Evolutionary conservation across 2,113 vertebrate genomes (phyloP).

Genomic region (Ptyas mucosa): DNA sequence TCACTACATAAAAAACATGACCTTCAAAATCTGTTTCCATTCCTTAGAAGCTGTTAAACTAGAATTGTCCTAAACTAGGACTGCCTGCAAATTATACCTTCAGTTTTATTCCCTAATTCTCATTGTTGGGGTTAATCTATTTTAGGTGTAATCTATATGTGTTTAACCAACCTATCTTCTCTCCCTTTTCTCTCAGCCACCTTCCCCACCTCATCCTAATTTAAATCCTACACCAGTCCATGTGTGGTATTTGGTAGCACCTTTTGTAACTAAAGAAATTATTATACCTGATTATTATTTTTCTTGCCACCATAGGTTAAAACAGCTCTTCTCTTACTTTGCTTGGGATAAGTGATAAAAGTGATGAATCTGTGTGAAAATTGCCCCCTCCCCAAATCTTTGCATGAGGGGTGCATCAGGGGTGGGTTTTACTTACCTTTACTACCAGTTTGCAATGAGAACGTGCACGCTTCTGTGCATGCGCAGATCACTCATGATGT

Average conservation of each 20-base stretch:
- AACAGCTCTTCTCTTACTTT: background rate
- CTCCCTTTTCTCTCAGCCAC: background rate
- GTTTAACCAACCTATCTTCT: background rate
- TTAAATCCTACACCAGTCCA: background rate
- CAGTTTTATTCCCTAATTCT: background rate
- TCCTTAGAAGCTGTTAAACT: background rate
- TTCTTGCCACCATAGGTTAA: background rate
- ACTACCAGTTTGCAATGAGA: no score
- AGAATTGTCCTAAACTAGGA: background rate
- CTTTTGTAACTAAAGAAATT: background rate
- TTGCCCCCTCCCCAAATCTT: background rate
- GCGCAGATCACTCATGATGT: no score
- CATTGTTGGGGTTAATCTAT: background rate
- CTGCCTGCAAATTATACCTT: background rate
- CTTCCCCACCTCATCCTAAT: background rate
- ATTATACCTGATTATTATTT: background rate
- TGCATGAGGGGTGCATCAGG: background rate
- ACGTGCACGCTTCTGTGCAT: no score
- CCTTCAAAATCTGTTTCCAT: background rate
- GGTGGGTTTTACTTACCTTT: no score
- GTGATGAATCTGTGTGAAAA: background rate
- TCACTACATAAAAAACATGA: background rate
- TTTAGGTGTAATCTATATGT: background rate
- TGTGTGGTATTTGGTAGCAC: background rate
- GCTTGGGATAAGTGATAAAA: background rate